Percentiles rank a stretch among this genome's conserved stretches.
Conservation (phyloP, 2,888 invertebrate genomes). For the Myathropa florea region DNA sequence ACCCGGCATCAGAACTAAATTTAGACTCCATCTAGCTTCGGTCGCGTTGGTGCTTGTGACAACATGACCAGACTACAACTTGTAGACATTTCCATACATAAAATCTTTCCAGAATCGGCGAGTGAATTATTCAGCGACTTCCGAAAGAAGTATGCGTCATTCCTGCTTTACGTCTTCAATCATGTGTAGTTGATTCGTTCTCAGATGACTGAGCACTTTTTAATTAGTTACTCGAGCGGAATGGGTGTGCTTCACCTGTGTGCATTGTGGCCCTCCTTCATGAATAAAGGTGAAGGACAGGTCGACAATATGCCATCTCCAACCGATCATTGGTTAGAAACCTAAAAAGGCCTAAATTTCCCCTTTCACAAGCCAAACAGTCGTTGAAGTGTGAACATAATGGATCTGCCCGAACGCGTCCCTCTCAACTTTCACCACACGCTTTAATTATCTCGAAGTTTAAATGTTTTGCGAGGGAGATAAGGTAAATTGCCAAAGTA, state of each 20-base stretch:
- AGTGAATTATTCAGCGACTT: not conserved
- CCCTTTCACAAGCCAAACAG: not conserved
- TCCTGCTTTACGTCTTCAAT: constrained; percentile 3
- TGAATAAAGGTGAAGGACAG: not conserved
- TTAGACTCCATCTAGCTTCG: not conserved
- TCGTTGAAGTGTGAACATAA: constrained; percentile 4
- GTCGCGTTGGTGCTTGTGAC: not conserved
- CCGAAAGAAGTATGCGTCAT: constrained; percentile 34
- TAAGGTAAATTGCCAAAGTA: constrained; percentile 30
- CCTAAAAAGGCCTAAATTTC: too few relatives aligned
- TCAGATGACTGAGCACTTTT: constrained; percentile 43
- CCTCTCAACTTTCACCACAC: not conserved
- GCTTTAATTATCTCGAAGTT: not conserved
- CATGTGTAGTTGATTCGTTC: constrained; percentile 28
- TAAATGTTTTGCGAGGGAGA: constrained; percentile 8
- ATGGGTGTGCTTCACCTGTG: constrained; percentile 2
- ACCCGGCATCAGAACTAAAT: not conserved
- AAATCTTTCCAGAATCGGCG: not conserved
- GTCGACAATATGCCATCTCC: too few relatives aligned
- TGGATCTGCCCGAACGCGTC: not conserved
- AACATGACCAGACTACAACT: not conserved
- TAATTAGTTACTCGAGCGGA: constrained; percentile 24
- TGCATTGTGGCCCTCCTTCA: not conserved
- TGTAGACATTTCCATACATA: not conserved
- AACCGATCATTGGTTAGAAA: too few relatives aligned